Evolutionary conservation across 2,113 vertebrate species (phyloP), one percentile per base, ranked within the genome.

Genomic region (Scopus umbretta): DNA sequence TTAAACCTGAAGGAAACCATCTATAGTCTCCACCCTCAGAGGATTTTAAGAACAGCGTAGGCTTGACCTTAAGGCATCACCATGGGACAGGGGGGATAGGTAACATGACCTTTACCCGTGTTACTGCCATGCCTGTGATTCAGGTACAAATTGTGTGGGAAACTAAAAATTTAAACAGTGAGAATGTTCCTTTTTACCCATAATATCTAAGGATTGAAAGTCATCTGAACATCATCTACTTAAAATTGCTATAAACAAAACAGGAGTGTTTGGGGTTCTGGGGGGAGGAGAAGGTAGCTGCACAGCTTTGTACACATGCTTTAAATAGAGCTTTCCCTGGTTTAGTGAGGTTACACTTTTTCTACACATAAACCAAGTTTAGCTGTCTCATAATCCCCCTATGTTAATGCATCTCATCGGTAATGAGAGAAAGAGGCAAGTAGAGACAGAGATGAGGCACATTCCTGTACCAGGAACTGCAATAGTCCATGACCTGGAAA

Each of bases 21-120:
- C n/a, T 55, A 2, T 4, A 61, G 20, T 76, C 10, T 36, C 5
- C 16, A 71, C 4, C 17, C 13, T 13, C 2, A 4, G 45, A 70
- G 7, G 43, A 20, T 92, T 94, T 89, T 49, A 87, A 74, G 49
- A 70, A 27, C 29, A 84, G 9, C 29, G 1, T 2, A 66, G 6
- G 11, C 7, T 45, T 66, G 27, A 66, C 16, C 86, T 70, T n/a
- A 45, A 63, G 14, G 14, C 11, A 88, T 38, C 30, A 21, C 43
- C 45, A 21, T 70, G 55, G 50, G 58, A 61, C 23, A 26, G 0
- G 0, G 10, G 13, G 13, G 18, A 56, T 7, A 40, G 15, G 5
- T n/a, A 80, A 42, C 0, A 2, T 26, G 22, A 59, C 13, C n/a
- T 86, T 88, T 63, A 42, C n/a, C 15, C 10, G 1, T n/a, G 14